Conservation (phyloP, 2,888 invertebrate species). For the Drosophila ezoana region DNA sequence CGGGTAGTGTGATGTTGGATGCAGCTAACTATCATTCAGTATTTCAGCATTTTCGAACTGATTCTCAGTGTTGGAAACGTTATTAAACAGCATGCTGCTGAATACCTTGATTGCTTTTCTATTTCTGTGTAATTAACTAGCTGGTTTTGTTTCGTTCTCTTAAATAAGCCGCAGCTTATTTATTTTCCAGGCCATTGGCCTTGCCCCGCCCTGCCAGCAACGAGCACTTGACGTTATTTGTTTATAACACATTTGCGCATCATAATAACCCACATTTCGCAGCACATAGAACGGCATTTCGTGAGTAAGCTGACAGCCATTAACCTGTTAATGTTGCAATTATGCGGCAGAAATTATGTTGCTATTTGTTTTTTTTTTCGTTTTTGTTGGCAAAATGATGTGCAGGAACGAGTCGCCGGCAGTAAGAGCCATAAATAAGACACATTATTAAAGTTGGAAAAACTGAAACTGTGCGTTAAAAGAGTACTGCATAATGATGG, state of each 20-base stretch:
- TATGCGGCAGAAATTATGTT: slow-evolving; percentile 74
- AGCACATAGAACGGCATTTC: slow-evolving; percentile 25
- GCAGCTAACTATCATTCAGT: no score
- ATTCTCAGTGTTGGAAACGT: no score
- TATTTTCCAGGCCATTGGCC: slow-evolving; percentile 36
- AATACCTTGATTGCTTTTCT: neutral
- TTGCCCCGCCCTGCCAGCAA: neutral
- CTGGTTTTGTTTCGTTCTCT: neutral
- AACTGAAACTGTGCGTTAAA: slow-evolving; percentile 30
- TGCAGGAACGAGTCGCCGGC: slow-evolving; percentile 9
- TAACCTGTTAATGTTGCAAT: slow-evolving; percentile 79
- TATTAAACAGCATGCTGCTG: neutral
- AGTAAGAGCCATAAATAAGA: slow-evolving; percentile 48
- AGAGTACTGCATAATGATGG: slow-evolving; percentile 39
- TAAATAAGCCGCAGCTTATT: slow-evolving; percentile 8
- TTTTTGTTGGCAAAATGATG: slow-evolving; percentile 20
- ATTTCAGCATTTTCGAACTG: no score
- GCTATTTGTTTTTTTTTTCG: slow-evolving; percentile 24
- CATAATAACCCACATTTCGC: slow-evolving; percentile 60
- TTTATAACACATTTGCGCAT: slow-evolving; percentile 74
- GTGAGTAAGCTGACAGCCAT: slow-evolving; percentile 58
- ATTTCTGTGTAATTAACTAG: neutral
- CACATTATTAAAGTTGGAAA: slow-evolving; percentile 63
- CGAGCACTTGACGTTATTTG: slow-evolving; percentile 54
- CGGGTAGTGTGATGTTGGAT: no score